Percentiles rank a stretch among this genome's conserved stretches.
These are phyloP conservation scores for Dynastes maya DNA, from an alignment of 2,888 invertebrate genomes.

Conservation along the genomic window DNA sequence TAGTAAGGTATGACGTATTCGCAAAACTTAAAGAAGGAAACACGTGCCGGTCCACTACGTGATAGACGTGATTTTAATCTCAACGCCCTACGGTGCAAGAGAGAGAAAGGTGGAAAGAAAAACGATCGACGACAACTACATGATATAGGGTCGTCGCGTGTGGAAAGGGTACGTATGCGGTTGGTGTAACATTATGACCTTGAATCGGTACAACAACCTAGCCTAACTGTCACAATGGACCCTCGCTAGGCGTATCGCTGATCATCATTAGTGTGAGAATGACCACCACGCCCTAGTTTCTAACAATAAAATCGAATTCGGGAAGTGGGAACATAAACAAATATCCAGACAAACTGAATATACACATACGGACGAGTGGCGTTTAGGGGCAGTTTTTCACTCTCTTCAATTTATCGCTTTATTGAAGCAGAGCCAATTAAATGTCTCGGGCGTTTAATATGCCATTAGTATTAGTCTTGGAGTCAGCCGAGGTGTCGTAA, in stretches of 20 bases:
- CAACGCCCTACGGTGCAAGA: slow-evolving; percentile 19
- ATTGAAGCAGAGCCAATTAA: slow-evolving; percentile 34
- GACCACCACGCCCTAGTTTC: slow-evolving; percentile 41
- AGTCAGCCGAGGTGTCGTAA: slow-evolving; percentile 4
- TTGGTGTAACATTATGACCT: slow-evolving; percentile 50
- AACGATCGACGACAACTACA: slow-evolving; percentile 5
- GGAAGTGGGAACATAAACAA: slow-evolving; percentile 41
- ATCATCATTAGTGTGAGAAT: slow-evolving; percentile 46
- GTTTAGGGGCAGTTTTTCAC: slow-evolving; percentile 20
- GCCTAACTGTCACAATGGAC: slow-evolving; percentile 53
- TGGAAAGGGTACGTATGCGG: slow-evolving; percentile 30
- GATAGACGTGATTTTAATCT: slow-evolving; percentile 27
- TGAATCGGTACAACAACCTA: slow-evolving; percentile 54
- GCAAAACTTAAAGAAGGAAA: slow-evolving; percentile 36
- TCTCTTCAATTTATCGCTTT: slow-evolving; percentile 39
- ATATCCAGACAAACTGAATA: slow-evolving; percentile 17
- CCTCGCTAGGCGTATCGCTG: slow-evolving; percentile 41
- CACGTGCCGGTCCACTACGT: slow-evolving; percentile 32
- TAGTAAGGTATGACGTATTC: slow-evolving; percentile 23
- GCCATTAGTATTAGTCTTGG: slow-evolving; percentile 7
- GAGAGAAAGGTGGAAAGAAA: neutral
- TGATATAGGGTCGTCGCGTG: slow-evolving; percentile 34
- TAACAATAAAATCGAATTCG: slow-evolving; percentile 45
- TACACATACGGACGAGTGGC: slow-evolving; percentile 8
- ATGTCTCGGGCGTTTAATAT: slow-evolving; percentile 30